Evolutionary conservation across 2,113 vertebrate species (phyloP).

Genomic region (Condylura cristata): DNA sequence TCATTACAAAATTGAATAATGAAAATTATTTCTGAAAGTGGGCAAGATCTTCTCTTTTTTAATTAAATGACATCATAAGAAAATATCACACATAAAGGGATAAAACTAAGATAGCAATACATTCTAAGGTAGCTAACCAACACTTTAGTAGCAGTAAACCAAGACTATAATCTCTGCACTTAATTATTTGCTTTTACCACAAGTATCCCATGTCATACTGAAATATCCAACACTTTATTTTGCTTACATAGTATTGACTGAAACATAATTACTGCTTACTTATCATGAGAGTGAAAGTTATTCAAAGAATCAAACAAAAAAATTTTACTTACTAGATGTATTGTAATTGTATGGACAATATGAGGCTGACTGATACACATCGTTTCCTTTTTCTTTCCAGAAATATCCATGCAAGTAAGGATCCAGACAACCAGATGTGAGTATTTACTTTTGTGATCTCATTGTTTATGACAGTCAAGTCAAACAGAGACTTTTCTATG

Average conservation of each 20-base stretch:
- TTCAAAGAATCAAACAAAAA: constrained; percentile 29
- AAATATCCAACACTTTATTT: neutral
- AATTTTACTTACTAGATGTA: constrained; percentile 36
- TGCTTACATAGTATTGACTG: neutral
- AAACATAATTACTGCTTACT: neutral
- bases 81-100: neutral
- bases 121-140: neutral
- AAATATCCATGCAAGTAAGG: neutral
- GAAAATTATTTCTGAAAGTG: constrained; percentile 16
- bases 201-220: neutral
- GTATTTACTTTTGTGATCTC: constrained; percentile 74
- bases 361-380: constrained; percentile 50
- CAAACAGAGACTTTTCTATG: constrained; percentile 76
- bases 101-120: neutral
- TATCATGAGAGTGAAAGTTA: neutral
- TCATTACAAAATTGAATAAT: constrained; percentile 12
- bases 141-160: rapidly evolving
- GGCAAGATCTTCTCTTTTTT: neutral
- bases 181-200: rapidly evolving
- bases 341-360: constrained; percentile 50
- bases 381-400: constrained; percentile 78
- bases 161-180: rapidly evolving
- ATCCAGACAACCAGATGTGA: constrained; percentile 81
- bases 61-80: constrained; percentile 37
- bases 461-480: constrained; percentile 69